Evolutionary conservation across 2,797 vertebrate genomes (phyloP), one percentile per base, ranked within the genome.

Genomic region (Rhyacichthys aspro): DNA sequence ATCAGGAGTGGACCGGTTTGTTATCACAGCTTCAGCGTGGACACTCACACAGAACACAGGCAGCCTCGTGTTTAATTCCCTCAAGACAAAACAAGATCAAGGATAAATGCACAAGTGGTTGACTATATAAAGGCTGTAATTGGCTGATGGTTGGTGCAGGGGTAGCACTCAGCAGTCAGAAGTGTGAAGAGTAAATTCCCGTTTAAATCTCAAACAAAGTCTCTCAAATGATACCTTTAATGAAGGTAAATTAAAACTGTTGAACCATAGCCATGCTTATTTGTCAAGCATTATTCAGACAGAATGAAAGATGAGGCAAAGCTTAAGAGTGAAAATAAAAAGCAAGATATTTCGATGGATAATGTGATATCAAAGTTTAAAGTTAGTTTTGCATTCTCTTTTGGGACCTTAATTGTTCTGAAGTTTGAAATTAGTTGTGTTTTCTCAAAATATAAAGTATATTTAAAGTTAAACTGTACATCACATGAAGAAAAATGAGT

Each of bases 1-100:
- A 52, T 67, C 44, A 33, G 55, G 45, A 52, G 18, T 32, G 33
- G 43, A 47, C 61, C 18, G 48, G 53, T 16, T 52, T 48, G 11
- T 64, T 48, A 60, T 63, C 50, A 44, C 32, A 55, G 57, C n/a
- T 23, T 43, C n/a, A 16, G 49, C 33, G 28, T 9, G 42, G 55
- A 47, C 49, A n/a, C 57, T 55, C 54, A 8, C 54, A 52, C 54
- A 45, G 11, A 43, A 16, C 23, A 14, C 19, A 32, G 53, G n/a
- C 36, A 32, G 49, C 23, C 34, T 38, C 18, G 3, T 55, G 45
- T 53, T 63, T 43, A 7, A 60, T 59, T 63, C 32, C 10, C 54
- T 62, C 16, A 17, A n/a, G 53, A 58, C 28, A 45, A 52, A 46
- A 55, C 32, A 12, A 12, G 37, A 64, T 50, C n/a, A 32, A 57